phyloP scores from a whole-genome alignment of 2,888 invertebrate genomes.

The Chymomyza procnemis region DNA sequence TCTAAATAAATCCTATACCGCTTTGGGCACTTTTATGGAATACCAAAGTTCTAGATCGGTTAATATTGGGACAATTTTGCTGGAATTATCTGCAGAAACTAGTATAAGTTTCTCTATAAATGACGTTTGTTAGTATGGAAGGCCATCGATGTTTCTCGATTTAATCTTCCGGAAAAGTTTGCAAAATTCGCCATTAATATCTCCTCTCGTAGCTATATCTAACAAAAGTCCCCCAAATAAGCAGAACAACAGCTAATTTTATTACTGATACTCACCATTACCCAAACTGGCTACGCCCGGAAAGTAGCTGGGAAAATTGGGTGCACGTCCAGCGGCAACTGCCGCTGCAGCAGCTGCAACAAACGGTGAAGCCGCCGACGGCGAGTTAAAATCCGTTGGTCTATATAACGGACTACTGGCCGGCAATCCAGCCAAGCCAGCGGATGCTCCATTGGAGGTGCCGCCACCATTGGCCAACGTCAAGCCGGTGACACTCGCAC shows the following conservation, averaged over 20 bases:
- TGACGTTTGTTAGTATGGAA: too few relatives aligned
- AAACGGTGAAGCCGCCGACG: slow-evolving; percentile 76
- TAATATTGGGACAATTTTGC: too few relatives aligned
- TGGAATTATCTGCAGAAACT: too few relatives aligned
- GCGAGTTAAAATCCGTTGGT: slow-evolving; percentile 77
- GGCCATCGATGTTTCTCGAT: too few relatives aligned
- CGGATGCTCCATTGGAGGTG: slow-evolving; percentile 62
- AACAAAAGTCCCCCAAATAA: neutral
- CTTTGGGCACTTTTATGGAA: too few relatives aligned
- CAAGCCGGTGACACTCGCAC: slow-evolving; percentile 68
- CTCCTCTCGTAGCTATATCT: too few relatives aligned
- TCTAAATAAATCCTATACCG: too few relatives aligned
- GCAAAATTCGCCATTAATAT: too few relatives aligned
- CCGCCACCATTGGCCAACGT: slow-evolving; percentile 70
- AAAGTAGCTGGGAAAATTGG: slow-evolving; percentile 77
- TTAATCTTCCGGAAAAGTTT: too few relatives aligned
- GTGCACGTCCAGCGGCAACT: slow-evolving; percentile 64
- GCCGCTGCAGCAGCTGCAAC: slow-evolving; percentile 75
- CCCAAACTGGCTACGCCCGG: slow-evolving; percentile 72
- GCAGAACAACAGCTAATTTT: too few relatives aligned
- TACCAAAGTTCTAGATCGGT: too few relatives aligned
- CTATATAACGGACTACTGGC: slow-evolving; percentile 76
- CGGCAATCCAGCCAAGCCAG: slow-evolving; percentile 65
- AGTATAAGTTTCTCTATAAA: too few relatives aligned
- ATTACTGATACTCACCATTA: slow-evolving; percentile 67